These are phyloP conservation scores for Drosophila sucinea DNA, from an alignment of 1,140 invertebrate species.

Conservation along the genomic window DNA sequence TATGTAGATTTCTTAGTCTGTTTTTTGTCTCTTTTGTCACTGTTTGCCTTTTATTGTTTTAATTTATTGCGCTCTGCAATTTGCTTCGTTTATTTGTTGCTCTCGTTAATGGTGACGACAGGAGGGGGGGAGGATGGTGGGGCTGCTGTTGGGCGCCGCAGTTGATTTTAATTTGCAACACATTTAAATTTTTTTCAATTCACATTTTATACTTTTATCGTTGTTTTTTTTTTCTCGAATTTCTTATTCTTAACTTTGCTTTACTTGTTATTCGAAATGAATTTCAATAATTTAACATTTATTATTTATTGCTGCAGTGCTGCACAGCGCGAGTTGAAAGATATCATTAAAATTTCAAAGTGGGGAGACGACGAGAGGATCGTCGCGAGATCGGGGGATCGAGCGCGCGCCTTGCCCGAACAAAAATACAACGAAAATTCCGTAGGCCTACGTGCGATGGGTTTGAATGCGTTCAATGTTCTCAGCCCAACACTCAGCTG, in stretches of 20 bases:
- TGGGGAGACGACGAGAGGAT: not conserved
- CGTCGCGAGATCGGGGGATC: slow-evolving; percentile 17
- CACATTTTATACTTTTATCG: slow-evolving; percentile 55
- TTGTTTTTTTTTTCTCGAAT: slow-evolving; percentile 5
- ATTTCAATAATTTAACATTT: slow-evolving; percentile 54
- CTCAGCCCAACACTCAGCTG: slow-evolving; percentile 56
- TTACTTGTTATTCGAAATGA: slow-evolving; percentile 29
- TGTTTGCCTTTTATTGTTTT: slow-evolving; percentile 66
- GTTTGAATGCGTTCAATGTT: slow-evolving; percentile 75
- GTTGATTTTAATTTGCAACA: slow-evolving; percentile 77
- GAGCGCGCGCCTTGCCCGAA: not conserved
- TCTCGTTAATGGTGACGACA: not conserved
- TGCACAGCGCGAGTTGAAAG: slow-evolving; percentile 49
- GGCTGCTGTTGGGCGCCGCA: slow-evolving; percentile 60
- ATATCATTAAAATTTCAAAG: slow-evolving; percentile 49
- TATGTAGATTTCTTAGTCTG: slow-evolving; percentile 73
- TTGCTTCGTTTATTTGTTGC: slow-evolving; percentile 63
- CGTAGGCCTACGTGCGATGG: slow-evolving; percentile 67
- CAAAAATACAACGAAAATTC: slow-evolving; percentile 21
- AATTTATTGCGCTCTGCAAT: slow-evolving; percentile 80
- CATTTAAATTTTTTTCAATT: slow-evolving; percentile 76
- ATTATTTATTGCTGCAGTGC: slow-evolving; percentile 9
- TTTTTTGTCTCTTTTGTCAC: slow-evolving; percentile 33
- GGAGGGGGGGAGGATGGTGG: not conserved
- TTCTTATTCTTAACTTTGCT: slow-evolving; percentile 7